A percentile compares a stretch with the other conserved stretches of the same genome.
Evolutionary conservation across 2,888 invertebrate species (phyloP).

Genomic region (Chouioia cunea): DNA sequence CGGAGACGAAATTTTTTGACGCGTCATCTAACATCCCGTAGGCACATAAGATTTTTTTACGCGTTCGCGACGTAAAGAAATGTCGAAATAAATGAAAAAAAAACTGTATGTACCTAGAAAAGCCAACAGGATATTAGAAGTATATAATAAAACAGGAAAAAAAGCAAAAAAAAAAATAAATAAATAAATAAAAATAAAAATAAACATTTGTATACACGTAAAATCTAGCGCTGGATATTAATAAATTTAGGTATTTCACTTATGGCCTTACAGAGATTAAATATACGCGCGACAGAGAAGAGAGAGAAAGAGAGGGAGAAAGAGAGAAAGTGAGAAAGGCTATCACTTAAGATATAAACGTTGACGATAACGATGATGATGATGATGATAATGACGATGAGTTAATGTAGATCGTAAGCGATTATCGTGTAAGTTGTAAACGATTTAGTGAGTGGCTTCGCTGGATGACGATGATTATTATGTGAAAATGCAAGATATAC

Average conservation of each 20-base stretch:
- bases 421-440: neutral
- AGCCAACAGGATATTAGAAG: conserved; percentile 50
- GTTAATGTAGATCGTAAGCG: conserved; percentile 10
- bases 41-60: neutral
- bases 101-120: conserved; percentile 49
- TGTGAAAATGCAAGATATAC: conserved; percentile 48
- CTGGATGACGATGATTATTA: conserved; percentile 38
- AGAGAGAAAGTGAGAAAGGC: conserved; percentile 27
- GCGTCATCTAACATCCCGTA: no score
- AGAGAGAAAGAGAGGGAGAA: conserved; percentile 28
- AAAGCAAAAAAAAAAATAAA: conserved; percentile 48
- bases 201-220: conserved; percentile 42
- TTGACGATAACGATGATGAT: conserved; percentile 31
- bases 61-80: neutral
- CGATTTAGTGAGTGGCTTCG: no score
- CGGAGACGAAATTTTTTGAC: no score
- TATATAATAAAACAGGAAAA: conserved; percentile 21
- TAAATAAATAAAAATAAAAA: conserved; percentile 52
- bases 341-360: conserved; percentile 43
- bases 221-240: conserved; percentile 56
- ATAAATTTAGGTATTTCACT: conserved; percentile 63
- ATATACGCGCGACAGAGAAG: conserved; percentile 45
- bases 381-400: conserved; percentile 20
- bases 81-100: neutral
- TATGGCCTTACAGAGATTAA: conserved; percentile 63